Evolutionary conservation across 2,113 vertebrate species (phyloP), one percentile per base, ranked within the genome.

Genomic region (Zosterops pallidus): DNA sequence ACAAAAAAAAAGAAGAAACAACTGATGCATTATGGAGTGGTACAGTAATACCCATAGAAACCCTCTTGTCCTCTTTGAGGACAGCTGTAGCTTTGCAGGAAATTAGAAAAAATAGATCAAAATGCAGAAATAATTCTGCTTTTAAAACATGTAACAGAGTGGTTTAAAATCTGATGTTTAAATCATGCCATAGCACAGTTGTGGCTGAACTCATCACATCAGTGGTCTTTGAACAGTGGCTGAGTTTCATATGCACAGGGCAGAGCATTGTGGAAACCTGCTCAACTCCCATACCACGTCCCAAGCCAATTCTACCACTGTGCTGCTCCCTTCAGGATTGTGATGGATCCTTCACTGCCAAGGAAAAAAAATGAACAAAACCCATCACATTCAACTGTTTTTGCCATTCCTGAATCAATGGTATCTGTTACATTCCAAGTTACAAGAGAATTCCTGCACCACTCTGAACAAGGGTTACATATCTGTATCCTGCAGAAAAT

Each of bases 281-380:
- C 19, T 70, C 1, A 1, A 35, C n/a, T 71, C 2, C 8, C 37
- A 33, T 4, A 39, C 75, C 0, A 1, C 2, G 3, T 22, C n/a
- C 70, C 28, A 16, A 57, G 29, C 56, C 16, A 28, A 24, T 41
- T 78, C 69, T 9, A 56, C 49, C 74, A 71, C 57, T 1, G 1
- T 28, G 29, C 37, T n/a, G 26, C 12, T 79, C 35, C 49, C 63
- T 63, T 35, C n/a, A 23, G 24, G 12, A 29, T 8, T 64, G 56
- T 3, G 24, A 62, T 5, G 14, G 28, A 64, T 68, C 35, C 23
- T 76, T 60, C 74, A 16, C 19, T 11, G 25, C 15, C 1, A 0
- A 46, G 10, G 9, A 50, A 7, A 59, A 59, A 77, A 75, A 49
- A 52, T 8, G 1, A 53, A 92, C 52, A 10, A 67, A 75, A 92